Percentiles rank a stretch among this genome's conserved stretches.
Evolutionary conservation across 2,113 vertebrate genomes (phyloP).

Genomic region (Herpailurus yagouaroundi): DNA sequence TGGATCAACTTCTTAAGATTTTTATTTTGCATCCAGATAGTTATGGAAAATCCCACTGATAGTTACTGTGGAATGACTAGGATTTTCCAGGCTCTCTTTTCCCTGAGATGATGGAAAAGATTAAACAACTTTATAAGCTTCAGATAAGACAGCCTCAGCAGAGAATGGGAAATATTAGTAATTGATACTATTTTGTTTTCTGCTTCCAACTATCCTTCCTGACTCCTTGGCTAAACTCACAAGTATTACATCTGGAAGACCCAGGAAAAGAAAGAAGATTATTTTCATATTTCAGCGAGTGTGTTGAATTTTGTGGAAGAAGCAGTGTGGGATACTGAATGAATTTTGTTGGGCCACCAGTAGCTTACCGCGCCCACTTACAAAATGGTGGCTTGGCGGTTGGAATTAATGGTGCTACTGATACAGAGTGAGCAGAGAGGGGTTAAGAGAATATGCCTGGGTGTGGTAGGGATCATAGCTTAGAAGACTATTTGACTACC

Average conservation of each 20-base stretch:
- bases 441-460: background rate
- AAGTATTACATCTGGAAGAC: conserved; percentile 57
- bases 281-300: conserved; percentile 43
- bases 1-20: conserved; percentile 76
- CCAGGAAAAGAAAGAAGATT: conserved; percentile 21
- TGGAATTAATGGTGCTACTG: background rate
- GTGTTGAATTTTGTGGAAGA: conserved; percentile 16
- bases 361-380: background rate
- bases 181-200: conserved; percentile 62
- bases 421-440: background rate
- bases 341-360: background rate
- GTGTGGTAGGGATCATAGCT: background rate
- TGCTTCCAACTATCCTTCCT: conserved; percentile 37
- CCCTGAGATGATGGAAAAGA: conserved; percentile 75
- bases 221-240: conserved; percentile 42
- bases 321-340: background rate
- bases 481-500: background rate
- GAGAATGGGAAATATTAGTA: conserved; percentile 65
- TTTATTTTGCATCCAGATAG: conserved; percentile 62
- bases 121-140: conserved; percentile 69
- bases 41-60: conserved; percentile 76
- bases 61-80: conserved; percentile 69
- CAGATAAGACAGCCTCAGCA: conserved; percentile 71
- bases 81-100: conserved; percentile 74
- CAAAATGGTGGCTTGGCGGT: background rate